A percentile compares a stretch with the other conserved stretches of the same genome.
Evolutionary conservation across 1,140 invertebrate species (phyloP).

Genomic region (Globodera ellingtonae): DNA sequence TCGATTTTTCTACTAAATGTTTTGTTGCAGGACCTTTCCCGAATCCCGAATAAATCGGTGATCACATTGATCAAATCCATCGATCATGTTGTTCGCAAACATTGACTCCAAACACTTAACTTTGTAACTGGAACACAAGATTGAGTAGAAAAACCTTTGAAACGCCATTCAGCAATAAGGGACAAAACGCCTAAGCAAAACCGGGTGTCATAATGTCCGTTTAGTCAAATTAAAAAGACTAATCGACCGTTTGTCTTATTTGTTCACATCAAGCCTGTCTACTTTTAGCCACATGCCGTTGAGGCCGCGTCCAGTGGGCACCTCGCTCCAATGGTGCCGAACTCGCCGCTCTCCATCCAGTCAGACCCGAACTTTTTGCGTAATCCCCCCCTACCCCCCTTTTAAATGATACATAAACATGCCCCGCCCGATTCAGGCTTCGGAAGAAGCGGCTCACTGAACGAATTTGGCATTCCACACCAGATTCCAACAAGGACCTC

Average conservation of each 20-base stretch:
- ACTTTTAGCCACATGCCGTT: background rate
- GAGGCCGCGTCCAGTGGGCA: background rate
- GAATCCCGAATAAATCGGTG: too few species aligned
- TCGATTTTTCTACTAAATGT: too few species aligned
- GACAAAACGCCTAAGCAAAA: background rate
- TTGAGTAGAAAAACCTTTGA: too few species aligned
- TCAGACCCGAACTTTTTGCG: constrained; percentile 29
- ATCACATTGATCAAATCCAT: too few species aligned
- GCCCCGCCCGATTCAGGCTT: background rate
- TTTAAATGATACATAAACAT: background rate
- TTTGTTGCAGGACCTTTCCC: too few species aligned
- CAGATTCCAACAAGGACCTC: background rate
- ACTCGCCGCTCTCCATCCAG: constrained; percentile 1
- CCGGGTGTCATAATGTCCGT: background rate
- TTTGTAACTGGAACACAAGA: too few species aligned
- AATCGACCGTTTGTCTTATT: background rate
- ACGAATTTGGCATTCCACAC: background rate
- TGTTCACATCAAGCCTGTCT: background rate
- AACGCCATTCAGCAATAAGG: too few species aligned
- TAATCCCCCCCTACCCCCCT: background rate
- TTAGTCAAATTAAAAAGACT: background rate
- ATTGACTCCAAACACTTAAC: too few species aligned
- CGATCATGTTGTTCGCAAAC: too few species aligned
- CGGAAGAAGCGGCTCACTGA: background rate
- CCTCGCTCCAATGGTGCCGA: constrained; percentile 7